Evolutionary conservation across 2,888 invertebrate genomes (phyloP).

Genomic region (Antitype chi): DNA sequence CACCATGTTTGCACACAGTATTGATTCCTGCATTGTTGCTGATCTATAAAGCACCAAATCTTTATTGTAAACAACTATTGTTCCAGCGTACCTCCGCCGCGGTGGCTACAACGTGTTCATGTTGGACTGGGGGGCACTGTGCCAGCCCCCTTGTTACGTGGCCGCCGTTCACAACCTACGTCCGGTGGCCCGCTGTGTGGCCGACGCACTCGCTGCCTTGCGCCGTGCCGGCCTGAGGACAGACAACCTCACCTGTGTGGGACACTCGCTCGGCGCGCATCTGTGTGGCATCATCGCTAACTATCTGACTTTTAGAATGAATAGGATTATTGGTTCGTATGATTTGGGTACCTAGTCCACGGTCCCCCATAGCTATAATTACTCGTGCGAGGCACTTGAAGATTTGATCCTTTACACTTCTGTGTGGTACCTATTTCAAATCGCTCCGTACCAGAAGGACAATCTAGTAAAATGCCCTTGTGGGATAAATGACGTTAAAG

Average conservation of each 20-base stretch:
- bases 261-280: slow-evolving; percentile 94
- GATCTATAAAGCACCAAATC: no score
- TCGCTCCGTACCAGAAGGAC: no score
- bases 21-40: neutral
- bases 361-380: no score
- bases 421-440: no score
- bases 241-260: slow-evolving; percentile 93
- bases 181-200: slow-evolving; percentile 93
- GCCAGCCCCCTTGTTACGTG: slow-evolving; percentile 93
- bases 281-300: slow-evolving; percentile 94
- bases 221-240: slow-evolving; percentile 92
- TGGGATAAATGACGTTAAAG: no score
- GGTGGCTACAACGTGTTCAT: slow-evolving; percentile 94
- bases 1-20: neutral
- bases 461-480: no score
- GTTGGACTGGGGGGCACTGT: slow-evolving; percentile 94
- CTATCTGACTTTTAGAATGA: slow-evolving; percentile 93
- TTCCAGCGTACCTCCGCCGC: slow-evolving; percentile 92
- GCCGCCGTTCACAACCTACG: slow-evolving; percentile 94
- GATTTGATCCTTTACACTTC: no score
- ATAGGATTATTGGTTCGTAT: slow-evolving; percentile 92
- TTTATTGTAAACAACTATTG: no score
- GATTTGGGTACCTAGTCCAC: neutral
- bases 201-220: slow-evolving; percentile 91
- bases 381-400: no score